Conservation (phyloP, 2,113 vertebrate species). For the Dicrurus megarhynchus region DNA sequence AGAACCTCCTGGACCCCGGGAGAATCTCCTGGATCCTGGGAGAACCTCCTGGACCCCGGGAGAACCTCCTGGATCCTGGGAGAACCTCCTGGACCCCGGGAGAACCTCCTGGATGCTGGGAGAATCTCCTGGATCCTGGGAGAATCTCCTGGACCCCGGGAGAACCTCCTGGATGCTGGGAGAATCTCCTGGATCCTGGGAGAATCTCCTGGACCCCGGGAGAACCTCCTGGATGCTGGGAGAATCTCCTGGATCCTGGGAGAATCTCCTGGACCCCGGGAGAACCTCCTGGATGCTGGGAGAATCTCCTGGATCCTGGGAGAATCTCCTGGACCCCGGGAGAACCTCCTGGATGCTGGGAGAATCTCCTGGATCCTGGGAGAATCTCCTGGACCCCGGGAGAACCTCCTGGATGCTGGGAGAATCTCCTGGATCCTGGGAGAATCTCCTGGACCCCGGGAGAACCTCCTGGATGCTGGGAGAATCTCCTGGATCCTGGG, state of each 20-base stretch:
- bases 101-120: not conserved
- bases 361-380: not conserved
- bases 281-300: not conserved
- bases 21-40: not conserved
- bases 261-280: not conserved
- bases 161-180: not conserved
- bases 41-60: not conserved
- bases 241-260: not conserved
- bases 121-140: rapidly evolving
- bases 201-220: not conserved
- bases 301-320: rapidly evolving
- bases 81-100: not conserved
- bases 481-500: rapidly evolving
- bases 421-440: not conserved
- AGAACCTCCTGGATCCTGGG: not conserved
- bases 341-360: not conserved
- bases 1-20: not conserved
- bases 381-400: not conserved
- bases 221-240: not conserved
- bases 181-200: not conserved
- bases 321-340: not conserved
- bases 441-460: not conserved
- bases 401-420: not conserved
- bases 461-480: not conserved
- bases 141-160: not conserved